Evolutionary conservation across 2,888 invertebrate genomes (phyloP).

Genomic region (Ophraella communa): DNA sequence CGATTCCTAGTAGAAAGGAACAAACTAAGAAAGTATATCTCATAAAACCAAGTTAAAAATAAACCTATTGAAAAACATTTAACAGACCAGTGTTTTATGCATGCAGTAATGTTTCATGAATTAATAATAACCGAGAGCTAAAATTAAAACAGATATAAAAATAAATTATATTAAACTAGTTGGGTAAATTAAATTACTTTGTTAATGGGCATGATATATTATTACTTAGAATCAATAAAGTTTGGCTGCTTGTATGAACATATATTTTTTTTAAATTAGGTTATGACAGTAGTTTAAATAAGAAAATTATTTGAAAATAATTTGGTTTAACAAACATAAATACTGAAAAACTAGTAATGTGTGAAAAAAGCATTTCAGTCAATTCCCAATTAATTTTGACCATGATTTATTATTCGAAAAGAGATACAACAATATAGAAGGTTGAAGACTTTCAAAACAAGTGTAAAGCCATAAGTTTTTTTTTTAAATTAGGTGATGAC

Average conservation of each 20-base stretch:
- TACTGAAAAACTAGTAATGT: too few species aligned
- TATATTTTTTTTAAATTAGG: not conserved
- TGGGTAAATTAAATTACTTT: constrained; percentile 7
- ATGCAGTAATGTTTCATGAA: constrained; percentile 18
- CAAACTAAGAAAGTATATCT: not conserved
- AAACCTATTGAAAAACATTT: constrained; percentile 27
- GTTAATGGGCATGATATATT: not conserved
- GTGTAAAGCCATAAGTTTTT: too few species aligned
- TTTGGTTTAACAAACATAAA: not conserved
- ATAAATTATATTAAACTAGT: constrained; percentile 16
- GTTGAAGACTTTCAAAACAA: too few species aligned
- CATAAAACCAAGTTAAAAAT: constrained; percentile 19
- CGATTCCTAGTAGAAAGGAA: not conserved
- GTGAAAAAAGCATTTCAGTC: too few species aligned
- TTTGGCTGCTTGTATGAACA: not conserved
- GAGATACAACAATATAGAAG: too few species aligned
- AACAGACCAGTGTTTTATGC: constrained; percentile 18
- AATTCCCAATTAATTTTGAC: too few species aligned
- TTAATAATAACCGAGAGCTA: constrained; percentile 21
- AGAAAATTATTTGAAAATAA: too few species aligned
- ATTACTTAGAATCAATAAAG: not conserved
- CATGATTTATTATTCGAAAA: too few species aligned
- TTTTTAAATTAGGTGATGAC: not conserved
- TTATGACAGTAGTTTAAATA: too few species aligned
- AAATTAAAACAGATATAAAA: constrained; percentile 26